These are phyloP conservation scores for Trichopoda pennipes DNA, from an alignment of 2,888 invertebrate species.

Conservation along the genomic window DNA sequence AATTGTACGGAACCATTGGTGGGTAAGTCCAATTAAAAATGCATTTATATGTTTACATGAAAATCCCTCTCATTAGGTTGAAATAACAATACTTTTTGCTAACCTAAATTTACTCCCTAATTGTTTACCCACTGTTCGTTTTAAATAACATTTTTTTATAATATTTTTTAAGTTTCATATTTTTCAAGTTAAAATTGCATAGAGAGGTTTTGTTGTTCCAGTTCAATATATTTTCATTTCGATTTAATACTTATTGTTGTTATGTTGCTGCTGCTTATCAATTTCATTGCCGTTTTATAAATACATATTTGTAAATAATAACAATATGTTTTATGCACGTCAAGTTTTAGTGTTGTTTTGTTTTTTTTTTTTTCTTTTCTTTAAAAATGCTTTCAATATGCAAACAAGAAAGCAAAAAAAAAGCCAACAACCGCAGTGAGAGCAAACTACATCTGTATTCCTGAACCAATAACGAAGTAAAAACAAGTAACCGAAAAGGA, in stretches of 20 bases:
- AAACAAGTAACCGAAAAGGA: background rate
- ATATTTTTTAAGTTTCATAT: slow-evolving; percentile 11
- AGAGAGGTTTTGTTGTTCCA: slow-evolving; percentile 17
- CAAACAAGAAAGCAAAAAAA: slow-evolving; percentile 12
- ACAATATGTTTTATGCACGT: slow-evolving; percentile 48
- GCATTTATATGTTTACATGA: no score
- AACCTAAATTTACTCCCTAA: slow-evolving; percentile 45
- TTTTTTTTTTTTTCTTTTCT: no score
- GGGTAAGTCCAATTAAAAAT: no score
- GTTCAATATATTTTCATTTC: slow-evolving; percentile 36
- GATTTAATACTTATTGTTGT: background rate
- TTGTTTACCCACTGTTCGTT: background rate
- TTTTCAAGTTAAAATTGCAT: slow-evolving; percentile 18
- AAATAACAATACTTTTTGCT: slow-evolving; percentile 39
- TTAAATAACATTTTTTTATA: background rate
- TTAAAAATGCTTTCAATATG: slow-evolving; percentile 15
- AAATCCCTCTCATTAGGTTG: background rate
- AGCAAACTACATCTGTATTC: background rate
- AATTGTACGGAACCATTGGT: no score
- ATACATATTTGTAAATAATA: slow-evolving; percentile 56
- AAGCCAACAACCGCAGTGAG: slow-evolving; percentile 5
- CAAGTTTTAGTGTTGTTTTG: slow-evolving; percentile 21
- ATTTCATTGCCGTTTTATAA: slow-evolving; percentile 29
- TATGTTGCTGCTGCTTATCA: background rate
- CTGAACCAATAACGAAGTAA: background rate